Conservation (phyloP, 37 sponge, comb jelly and placozoan genomes). For the Aplysina aerophoba region DNA sequence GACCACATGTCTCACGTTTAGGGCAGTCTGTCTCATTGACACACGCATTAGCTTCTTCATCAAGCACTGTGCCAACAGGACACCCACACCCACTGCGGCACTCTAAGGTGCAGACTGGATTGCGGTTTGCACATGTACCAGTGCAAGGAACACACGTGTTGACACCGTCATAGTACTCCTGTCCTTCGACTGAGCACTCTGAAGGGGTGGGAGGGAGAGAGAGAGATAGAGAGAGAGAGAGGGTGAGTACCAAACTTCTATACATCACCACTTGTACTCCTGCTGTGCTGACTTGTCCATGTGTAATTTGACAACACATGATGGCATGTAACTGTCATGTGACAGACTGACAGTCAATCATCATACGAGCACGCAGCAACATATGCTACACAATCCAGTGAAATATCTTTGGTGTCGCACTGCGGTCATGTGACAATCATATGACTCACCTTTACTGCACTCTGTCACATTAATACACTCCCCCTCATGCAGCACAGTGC, state of each 20-base stretch:
- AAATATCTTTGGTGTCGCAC: too few relatives aligned
- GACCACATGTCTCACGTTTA: not conserved
- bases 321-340: too few relatives aligned
- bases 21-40: not conserved
- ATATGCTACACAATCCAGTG: too few relatives aligned
- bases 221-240: too few relatives aligned
- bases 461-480: not conserved
- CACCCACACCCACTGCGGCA: slow-evolving; percentile 40
- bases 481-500: not conserved
- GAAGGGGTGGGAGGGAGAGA: not conserved
- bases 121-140: slow-evolving; percentile 30
- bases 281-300: too few relatives aligned
- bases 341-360: too few relatives aligned
- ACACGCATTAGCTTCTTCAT: slow-evolving; percentile 19
- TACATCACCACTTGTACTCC: too few relatives aligned
- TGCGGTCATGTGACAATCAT: not conserved
- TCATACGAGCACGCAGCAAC: too few relatives aligned
- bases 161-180: slow-evolving; percentile 1
- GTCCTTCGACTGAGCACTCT: slow-evolving; percentile 1
- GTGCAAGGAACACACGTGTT: not conserved
- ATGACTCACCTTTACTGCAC: too few relatives aligned
- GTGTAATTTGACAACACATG: not conserved
- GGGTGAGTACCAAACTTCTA: too few relatives aligned
- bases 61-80: slow-evolving; percentile 33
- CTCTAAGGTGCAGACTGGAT: slow-evolving; percentile 21